A percentile compares a stretch with the other conserved stretches of the same genome.
Conservation (phyloP, 2,113 vertebrate genomes). For the Salvelinus namaycush region DNA sequence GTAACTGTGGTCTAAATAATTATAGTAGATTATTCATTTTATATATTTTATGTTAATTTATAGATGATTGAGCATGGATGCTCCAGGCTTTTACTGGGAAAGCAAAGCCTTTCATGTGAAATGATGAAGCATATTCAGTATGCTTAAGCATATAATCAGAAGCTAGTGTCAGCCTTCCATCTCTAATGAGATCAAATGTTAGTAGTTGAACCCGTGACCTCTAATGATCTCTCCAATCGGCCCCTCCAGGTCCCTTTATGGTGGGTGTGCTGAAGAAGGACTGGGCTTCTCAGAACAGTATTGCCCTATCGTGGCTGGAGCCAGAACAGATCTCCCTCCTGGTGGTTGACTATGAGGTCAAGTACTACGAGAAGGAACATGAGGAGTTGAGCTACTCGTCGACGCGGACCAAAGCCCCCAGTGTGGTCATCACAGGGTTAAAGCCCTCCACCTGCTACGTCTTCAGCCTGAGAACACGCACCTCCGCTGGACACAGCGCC, state of each 20-base stretch:
- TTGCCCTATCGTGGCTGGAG: conserved; percentile 95
- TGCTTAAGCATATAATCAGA: background rate
- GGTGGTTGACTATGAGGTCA: conserved; percentile 95
- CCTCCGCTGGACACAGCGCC: conserved; percentile 87
- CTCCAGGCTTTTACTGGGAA: background rate
- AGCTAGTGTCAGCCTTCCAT: background rate
- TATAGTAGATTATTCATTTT: background rate
- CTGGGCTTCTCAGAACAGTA: conserved; percentile 97
- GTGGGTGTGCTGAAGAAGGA: conserved; percentile 91
- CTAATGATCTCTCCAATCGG: conserved; percentile 32
- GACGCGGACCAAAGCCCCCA: conserved; percentile 90
- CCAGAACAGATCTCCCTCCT: conserved; percentile 82
- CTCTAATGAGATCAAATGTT: background rate
- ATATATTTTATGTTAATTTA: no score
- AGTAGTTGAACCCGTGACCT: background rate
- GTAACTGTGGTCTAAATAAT: background rate
- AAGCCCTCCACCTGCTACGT: conserved; percentile 90
- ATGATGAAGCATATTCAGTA: background rate
- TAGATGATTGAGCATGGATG: conserved; percentile 1
- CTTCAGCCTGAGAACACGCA: conserved; percentile 90
- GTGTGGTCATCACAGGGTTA: conserved; percentile 91
- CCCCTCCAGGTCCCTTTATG: conserved; percentile 87
- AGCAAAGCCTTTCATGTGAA: conserved; percentile 6
- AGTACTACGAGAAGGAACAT: conserved; percentile 97
- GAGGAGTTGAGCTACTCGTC: conserved; percentile 95